A percentile compares a stretch with the other conserved stretches of the same genome.
Evolutionary conservation across 2,888 invertebrate species (phyloP).

Genomic region (Sinhomidia bicolor): DNA sequence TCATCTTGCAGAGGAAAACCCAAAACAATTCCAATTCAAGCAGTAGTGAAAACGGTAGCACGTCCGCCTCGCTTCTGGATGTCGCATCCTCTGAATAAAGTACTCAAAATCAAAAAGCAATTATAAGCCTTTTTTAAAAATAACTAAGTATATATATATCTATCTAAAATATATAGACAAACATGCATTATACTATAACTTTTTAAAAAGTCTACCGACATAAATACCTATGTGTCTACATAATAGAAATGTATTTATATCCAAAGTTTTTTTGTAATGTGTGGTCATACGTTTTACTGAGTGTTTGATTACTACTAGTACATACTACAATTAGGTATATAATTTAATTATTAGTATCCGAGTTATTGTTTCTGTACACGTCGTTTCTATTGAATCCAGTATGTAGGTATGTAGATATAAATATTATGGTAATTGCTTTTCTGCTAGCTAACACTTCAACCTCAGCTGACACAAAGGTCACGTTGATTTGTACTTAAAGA

Average conservation of each 20-base stretch:
- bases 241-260: background rate
- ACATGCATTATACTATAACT: background rate
- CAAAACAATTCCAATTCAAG: slow-evolving; percentile 54
- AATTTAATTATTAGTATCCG: background rate
- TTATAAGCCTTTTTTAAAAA: background rate
- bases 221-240: background rate
- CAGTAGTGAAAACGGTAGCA: slow-evolving; percentile 48
- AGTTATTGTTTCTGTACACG: background rate
- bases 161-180: background rate
- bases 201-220: background rate
- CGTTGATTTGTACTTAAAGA: too few species aligned
- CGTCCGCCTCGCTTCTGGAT: slow-evolving; percentile 43
- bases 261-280: slow-evolving; percentile 30
- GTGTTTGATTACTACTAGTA: background rate
- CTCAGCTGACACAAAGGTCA: too few species aligned
- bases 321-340: background rate
- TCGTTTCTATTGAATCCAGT: too few species aligned
- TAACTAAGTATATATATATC: background rate
- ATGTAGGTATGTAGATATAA: too few species aligned
- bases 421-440: too few species aligned
- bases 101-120: background rate
- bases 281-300: slow-evolving; percentile 36
- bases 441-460: too few species aligned
- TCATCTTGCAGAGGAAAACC: slow-evolving; percentile 55
- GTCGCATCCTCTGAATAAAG: slow-evolving; percentile 59